Evolutionary conservation across 2,888 invertebrate genomes (phyloP), one percentile per base, ranked within the genome.

Genomic region (Drosophila cracens): DNA sequence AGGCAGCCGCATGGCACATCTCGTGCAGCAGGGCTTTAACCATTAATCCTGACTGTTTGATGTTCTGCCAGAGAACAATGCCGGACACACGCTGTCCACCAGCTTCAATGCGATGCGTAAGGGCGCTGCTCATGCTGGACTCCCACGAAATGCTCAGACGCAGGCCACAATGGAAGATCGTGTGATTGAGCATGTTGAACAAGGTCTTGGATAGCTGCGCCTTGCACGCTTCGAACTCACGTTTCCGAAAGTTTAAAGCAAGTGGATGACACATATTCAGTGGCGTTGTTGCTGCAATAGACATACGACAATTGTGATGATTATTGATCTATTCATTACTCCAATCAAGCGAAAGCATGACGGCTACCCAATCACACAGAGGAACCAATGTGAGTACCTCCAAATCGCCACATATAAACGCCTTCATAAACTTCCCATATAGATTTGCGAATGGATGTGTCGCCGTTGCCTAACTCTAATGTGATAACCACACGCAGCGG

Each of bases 1-100:
- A 89, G 27, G 86, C 87, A 11, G 89, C 89, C 29, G 76, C 87
- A 61, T 87, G 86, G 38, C 89, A 88, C 87, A 87, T 89, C 40
- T 87, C 86, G 25, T 89, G 86, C 10, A 87, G 40, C 7, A 87
- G 34, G 1, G 73, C 60, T 18, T 77, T 76, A 5, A 87, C 62
- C 33, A 87, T 31, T 4, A 57, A 29, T 2, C 46, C 48, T 0
- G 82, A 33, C 2, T 69, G 63, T 3, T 61, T 70, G 0, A 88
- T 73, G 4, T 70, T 53, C n/a, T 64, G 36, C 68, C 60, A 76
- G 1, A 85, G 46, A 2, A 82, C 18, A 31, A 87, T 75, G 6
- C 56, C 54, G 0, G 72, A 73, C 0, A 31, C 31, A 3, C 87
- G 81, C 38, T 74, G 62, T 0, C 75, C 79, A 13, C 49, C 51